Conservation (phyloP, 2,888 invertebrate genomes). For the Papilio protenor region DNA sequence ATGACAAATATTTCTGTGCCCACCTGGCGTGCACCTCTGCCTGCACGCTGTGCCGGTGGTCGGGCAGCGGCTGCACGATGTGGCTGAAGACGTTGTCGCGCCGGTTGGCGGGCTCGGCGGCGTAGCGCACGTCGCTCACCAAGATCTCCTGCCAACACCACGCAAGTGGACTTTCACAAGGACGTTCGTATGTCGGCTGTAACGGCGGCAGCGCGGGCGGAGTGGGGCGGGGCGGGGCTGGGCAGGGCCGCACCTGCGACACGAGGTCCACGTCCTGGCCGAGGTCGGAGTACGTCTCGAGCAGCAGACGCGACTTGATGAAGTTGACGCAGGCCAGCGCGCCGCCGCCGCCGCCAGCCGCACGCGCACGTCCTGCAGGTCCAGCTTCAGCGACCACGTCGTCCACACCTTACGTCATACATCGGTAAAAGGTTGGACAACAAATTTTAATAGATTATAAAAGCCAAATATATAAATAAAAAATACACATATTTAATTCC, state of each 20-base stretch:
- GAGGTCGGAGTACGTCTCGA: constrained; percentile 94
- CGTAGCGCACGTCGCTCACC: constrained; percentile 90
- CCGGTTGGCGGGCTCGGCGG: constrained; percentile 86
- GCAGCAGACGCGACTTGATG: constrained; percentile 93
- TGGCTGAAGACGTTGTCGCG: constrained; percentile 94
- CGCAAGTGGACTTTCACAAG: not conserved
- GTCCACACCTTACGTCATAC: constrained; percentile 87
- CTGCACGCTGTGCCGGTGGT: constrained; percentile 86
- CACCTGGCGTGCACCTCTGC: constrained; percentile 89
- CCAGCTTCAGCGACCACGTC: constrained; percentile 90
- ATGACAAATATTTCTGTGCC: not conserved
- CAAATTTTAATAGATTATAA: constrained; percentile 39
- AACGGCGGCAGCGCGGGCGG: no score
- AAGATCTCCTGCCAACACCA: constrained; percentile 85
- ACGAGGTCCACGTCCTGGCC: constrained; percentile 96
- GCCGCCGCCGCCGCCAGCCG: constrained; percentile 85
- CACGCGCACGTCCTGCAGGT: constrained; percentile 94
- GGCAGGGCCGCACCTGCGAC: constrained; percentile 87
- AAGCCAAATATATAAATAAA: not conserved
- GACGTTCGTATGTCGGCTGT: no score
- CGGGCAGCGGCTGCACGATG: constrained; percentile 92
- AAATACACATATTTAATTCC: not conserved
- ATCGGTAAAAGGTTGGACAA: not conserved
- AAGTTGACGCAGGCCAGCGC: constrained; percentile 95
- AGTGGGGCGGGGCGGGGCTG: no score